Conservation (phyloP, 2,113 vertebrate species). For the Sylvilagus bachmani region DNA sequence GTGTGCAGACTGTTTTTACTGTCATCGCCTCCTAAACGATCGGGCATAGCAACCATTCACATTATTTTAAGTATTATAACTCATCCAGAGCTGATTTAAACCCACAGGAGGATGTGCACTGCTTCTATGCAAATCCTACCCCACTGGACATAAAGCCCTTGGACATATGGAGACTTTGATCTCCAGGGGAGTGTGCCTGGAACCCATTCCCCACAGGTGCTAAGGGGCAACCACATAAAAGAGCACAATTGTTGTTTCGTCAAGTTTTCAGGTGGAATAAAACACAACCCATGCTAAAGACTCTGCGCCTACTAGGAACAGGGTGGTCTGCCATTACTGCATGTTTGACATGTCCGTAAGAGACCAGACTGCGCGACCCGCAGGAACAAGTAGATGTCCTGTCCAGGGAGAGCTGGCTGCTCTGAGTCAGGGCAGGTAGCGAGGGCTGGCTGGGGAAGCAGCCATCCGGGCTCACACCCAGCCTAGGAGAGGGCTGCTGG, state of each 20-base stretch:
- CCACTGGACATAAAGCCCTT: neutral
- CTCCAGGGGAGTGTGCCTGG: neutral
- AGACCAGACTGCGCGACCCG: no score
- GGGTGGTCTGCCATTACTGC: rapidly evolving
- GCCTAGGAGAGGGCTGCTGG: rapidly evolving
- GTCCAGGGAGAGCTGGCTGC: neutral
- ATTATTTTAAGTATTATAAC: neutral
- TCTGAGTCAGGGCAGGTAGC: rapidly evolving
- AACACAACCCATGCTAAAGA: neutral
- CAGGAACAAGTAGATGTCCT: neutral
- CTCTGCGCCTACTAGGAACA: neutral
- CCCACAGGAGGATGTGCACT: neutral
- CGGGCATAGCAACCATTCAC: neutral
- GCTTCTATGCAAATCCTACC: neutral
- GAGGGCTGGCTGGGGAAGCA: neutral
- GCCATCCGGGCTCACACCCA: rapidly evolving
- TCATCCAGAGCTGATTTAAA: neutral
- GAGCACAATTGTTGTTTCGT: neutral
- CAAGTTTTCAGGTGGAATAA: neutral
- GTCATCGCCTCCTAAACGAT: neutral
- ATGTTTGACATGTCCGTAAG: rapidly evolving
- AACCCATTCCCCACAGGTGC: neutral
- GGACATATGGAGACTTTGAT: neutral
- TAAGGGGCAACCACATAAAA: neutral
- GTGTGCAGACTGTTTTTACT: neutral